These are phyloP conservation scores for Oligia latruncula DNA, from an alignment of 2,888 invertebrate genomes.

Conservation along the genomic window DNA sequence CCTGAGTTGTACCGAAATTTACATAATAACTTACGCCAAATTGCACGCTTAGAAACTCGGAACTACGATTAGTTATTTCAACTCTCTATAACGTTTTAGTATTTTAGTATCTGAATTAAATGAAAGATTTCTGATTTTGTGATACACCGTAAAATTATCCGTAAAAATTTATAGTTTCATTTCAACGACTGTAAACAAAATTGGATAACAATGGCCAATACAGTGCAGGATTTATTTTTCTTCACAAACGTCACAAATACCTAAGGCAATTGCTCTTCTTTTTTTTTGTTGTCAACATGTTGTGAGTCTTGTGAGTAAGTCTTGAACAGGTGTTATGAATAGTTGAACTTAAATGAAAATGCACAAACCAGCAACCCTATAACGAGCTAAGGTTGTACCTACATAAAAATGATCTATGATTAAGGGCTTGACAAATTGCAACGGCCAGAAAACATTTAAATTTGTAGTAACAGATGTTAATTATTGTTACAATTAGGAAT, in stretches of 20 bases:
- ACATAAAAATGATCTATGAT: background rate
- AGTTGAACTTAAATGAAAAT: conserved; percentile 5
- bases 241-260: conserved; percentile 18
- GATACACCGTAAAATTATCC: background rate
- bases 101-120: conserved; percentile 1
- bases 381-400: background rate
- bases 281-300: conserved; percentile 16
- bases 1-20: conserved; percentile 55
- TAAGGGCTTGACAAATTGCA: background rate
- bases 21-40: conserved; percentile 48
- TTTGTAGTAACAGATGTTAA: background rate
- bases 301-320: conserved; percentile 1
- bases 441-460: background rate
- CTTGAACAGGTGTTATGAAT: conserved; percentile 13
- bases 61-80: conserved; percentile 23
- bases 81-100: conserved; percentile 23
- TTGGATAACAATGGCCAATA: conserved; percentile 25
- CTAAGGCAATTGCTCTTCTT: conserved; percentile 11
- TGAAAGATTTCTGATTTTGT: background rate
- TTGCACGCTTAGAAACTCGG: conserved; percentile 35
- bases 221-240: conserved; percentile 11
- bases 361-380: background rate
- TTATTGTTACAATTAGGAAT: conserved; percentile 1
- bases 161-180: background rate
- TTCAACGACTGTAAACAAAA: background rate